A percentile compares a stretch with the other conserved stretches of the same genome.
Conservation (phyloP, 2,113 vertebrate genomes). For the Tor tambroides region DNA sequence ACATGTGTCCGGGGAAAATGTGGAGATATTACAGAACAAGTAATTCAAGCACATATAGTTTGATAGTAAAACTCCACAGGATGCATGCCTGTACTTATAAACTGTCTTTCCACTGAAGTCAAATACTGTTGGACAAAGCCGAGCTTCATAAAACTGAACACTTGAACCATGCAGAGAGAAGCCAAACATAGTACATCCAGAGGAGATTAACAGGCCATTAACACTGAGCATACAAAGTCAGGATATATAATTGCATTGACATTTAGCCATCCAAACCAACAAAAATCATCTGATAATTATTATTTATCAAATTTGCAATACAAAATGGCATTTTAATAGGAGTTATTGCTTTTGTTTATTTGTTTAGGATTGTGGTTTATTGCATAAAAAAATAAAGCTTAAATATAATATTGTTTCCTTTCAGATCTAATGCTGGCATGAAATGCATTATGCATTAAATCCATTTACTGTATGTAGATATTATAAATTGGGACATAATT, state of each 20-base stretch:
- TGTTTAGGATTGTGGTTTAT: not conserved
- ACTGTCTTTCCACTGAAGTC: not conserved
- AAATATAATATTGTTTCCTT: not conserved
- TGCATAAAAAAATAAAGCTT: not conserved
- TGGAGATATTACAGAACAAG: not conserved
- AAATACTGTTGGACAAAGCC: constrained; percentile 12
- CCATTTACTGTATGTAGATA: not conserved
- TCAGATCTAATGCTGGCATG: not conserved
- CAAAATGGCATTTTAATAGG: not conserved
- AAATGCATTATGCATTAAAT: not conserved
- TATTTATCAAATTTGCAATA: not conserved
- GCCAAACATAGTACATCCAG: constrained; percentile 70
- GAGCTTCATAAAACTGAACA: constrained; percentile 29
- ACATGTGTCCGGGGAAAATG: constrained; percentile 1
- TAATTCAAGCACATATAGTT: not conserved
- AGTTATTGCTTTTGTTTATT: not conserved
- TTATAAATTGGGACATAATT: not conserved
- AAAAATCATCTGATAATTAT: not conserved
- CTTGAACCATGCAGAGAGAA: constrained; percentile 4
- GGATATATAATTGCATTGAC: not conserved
- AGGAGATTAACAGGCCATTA: constrained; percentile 25
- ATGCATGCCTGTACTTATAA: not conserved
- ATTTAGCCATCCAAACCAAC: not conserved
- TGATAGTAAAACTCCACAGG: constrained; percentile 14
- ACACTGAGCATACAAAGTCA: not conserved